Evolutionary conservation across 2,797 vertebrate species (phyloP), one percentile per base, ranked within the genome.

Genomic region (Paedocypris micromegethes): DNA sequence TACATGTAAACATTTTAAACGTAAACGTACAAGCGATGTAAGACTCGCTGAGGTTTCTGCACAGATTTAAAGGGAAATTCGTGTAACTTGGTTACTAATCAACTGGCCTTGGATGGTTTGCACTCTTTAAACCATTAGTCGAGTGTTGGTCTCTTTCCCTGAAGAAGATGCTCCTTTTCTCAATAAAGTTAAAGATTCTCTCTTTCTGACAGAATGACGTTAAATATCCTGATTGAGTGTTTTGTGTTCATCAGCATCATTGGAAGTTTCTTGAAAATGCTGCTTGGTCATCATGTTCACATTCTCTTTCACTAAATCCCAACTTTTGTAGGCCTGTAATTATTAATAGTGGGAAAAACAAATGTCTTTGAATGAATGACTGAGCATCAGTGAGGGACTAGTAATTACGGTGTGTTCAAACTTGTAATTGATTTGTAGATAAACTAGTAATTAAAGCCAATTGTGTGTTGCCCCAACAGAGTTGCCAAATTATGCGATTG

Each of bases 131-230:
- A 41, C 53, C 60, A 58, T 64, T 70, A 46, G 59, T 70, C 68
- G 64, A 41, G 48, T 53, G 48, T 51, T 58, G 41, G 9, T 51
- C 46, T 56, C 46, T 52, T 70, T 70, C 68, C 45, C 59, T 70
- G 53, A 68, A 70, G 60, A 70, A 58, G 68, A 70, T 70, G 54
- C 68, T 51, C 53, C 37, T 59, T 39, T 70, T 70, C 68, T 23
- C 41, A 57, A 49, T 44, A 72, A 68, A 75, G 77, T 78, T 75
- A 75, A 72, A 73, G 44, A 71, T 78, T 70, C 42, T 62, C 60
- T 57, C 47, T 2, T 38, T 61, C 9, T 6, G 3, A 44, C 9
- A 50, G 50, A 63, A n/a, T 38, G 7, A 57, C 23, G 23, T 44
- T n/a, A 37, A 54, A 65, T 9, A 37, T n/a, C 54, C 54, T 57